These are phyloP conservation scores for Lysandra coridon DNA, from an alignment of 2,888 invertebrate genomes.

Conservation along the genomic window DNA sequence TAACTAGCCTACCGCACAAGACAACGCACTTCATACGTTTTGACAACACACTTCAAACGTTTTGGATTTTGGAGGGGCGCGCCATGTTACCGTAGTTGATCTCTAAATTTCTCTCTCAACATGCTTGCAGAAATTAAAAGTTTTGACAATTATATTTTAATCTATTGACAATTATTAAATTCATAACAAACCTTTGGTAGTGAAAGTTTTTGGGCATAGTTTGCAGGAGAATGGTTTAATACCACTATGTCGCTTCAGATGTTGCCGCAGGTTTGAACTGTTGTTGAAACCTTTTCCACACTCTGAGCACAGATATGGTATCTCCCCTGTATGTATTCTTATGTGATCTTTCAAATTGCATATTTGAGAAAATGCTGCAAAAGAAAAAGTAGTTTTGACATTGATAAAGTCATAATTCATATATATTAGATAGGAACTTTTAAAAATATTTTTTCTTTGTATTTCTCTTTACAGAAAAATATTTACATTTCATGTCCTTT, in stretches of 20 bases:
- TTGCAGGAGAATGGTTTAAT: conserved; percentile 76
- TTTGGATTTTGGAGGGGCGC: no score
- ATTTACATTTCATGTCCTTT: neutral
- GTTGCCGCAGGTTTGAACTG: conserved; percentile 80
- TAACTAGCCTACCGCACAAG: no score
- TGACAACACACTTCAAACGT: no score
- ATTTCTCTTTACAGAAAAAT: neutral
- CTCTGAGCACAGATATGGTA: conserved; percentile 77
- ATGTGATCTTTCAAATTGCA: conserved; percentile 80
- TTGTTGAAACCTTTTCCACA: conserved; percentile 80
- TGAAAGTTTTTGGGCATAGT: conserved; percentile 80
- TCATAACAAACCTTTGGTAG: conserved; percentile 66
- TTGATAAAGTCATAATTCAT: neutral
- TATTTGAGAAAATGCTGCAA: conserved; percentile 73
- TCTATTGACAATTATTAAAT: neutral
- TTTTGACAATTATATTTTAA: neutral
- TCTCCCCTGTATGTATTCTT: conserved; percentile 77
- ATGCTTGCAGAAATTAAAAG: no score
- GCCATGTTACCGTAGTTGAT: no score
- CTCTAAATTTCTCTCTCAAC: no score
- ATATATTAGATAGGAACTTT: no score
- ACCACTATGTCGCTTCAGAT: conserved; percentile 78
- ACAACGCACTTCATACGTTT: no score
- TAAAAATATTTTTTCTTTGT: no score
- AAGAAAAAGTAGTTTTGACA: neutral